phyloP scores from a whole-genome alignment of 2,797 vertebrate species.

The Kryptopterus vitreolus region DNA sequence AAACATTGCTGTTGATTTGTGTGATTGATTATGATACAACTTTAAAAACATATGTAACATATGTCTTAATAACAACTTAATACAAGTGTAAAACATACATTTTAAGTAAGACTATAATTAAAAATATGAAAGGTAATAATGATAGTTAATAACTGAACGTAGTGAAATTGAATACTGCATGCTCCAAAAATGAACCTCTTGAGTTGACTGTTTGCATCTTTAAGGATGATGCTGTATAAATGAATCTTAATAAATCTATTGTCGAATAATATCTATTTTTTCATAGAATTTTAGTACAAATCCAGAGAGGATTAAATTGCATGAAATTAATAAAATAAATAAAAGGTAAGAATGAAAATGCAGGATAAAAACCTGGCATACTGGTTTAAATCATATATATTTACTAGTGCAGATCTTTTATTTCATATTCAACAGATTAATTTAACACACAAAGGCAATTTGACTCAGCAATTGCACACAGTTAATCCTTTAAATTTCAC shows the following conservation, averaged over 20 bases:
- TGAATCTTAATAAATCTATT: background rate
- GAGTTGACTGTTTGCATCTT: background rate
- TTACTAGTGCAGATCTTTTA: background rate
- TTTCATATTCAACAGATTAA: background rate
- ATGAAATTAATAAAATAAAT: background rate
- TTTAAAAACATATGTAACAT: background rate
- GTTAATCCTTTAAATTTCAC: background rate
- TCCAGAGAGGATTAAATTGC: background rate
- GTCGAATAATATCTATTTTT: background rate
- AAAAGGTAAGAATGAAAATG: no score
- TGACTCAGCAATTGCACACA: background rate
- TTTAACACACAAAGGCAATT: background rate
- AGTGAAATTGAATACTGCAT: background rate
- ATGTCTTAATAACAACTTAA: no score
- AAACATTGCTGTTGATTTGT: background rate
- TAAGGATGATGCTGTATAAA: background rate
- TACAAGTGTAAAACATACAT: no score
- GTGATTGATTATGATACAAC: background rate
- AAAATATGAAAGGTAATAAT: background rate
- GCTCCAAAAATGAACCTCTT: background rate
- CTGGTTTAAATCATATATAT: background rate
- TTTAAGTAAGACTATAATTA: no score
- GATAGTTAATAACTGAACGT: no score
- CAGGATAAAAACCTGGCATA: background rate
- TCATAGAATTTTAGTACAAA: background rate